phyloP scores from a whole-genome alignment of 2,888 invertebrate species.

The Melipona beecheii region DNA sequence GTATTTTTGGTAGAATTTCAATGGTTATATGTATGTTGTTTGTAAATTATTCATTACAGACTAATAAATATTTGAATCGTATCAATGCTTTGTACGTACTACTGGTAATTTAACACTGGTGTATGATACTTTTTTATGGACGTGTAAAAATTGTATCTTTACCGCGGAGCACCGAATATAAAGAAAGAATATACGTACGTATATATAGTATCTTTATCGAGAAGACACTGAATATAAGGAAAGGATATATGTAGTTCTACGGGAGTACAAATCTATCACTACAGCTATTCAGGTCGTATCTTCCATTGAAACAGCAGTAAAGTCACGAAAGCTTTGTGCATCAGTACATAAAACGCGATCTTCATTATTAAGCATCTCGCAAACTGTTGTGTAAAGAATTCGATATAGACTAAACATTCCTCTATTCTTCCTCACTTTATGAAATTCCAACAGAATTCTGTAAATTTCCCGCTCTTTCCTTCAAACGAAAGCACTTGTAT shows the following conservation, averaged over 20 bases:
- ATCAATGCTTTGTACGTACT: too few relatives aligned
- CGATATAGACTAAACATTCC: neutral
- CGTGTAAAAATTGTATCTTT: neutral
- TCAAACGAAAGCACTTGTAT: neutral
- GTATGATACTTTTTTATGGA: neutral
- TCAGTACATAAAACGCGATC: slow-evolving; percentile 7
- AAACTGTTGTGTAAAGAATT: neutral
- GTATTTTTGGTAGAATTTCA: too few relatives aligned
- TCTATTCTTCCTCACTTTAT: neutral
- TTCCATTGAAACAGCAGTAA: neutral
- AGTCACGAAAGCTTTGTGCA: neutral
- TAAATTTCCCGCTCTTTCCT: neutral
- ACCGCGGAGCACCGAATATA: neutral
- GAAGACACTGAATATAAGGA: neutral
- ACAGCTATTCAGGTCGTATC: neutral
- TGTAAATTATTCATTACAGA: too few relatives aligned
- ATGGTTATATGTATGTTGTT: too few relatives aligned
- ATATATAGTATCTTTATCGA: neutral
- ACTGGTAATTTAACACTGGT: too few relatives aligned
- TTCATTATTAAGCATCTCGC: neutral
- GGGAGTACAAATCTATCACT: neutral
- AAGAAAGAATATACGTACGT: neutral
- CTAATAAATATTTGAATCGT: too few relatives aligned
- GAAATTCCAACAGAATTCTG: neutral
- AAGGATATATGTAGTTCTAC: neutral